Evolutionary conservation across 2,113 vertebrate genomes (phyloP), one percentile per base, ranked within the genome.

Genomic region (Gobio gobio): DNA sequence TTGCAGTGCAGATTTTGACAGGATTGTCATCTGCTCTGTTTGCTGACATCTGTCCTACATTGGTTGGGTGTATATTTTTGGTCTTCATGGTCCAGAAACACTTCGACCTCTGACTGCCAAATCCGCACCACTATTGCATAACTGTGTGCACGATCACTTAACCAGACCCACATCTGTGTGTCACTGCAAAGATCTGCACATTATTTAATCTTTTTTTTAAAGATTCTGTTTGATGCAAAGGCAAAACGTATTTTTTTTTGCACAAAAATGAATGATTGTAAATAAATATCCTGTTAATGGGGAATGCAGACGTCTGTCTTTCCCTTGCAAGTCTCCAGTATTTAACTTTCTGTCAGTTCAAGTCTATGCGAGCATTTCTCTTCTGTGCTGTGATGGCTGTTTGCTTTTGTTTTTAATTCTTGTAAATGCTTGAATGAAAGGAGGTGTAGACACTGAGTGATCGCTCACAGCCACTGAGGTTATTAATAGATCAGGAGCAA

Each of bases 401-500:
- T 83, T 85, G 85, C 85, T 89, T 86, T 86, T 83, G 70, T 89
- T 86, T 86, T 78, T 82, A 78, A 86, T 88, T 88, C 82, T 43
- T 59, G 78, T 76, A 73, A 64, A 59, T 85, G 83, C 85, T 49
- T 33, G 63, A 88, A 66, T 75, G 83, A 80, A 84, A 84, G 78
- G 59, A 49, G 88, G 83, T 88, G 83, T 82, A 90, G 85, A 88
- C 75, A 87, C 85, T 81, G 80, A 63, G 59, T 87, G 89, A 89
- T 92, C 85, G 58, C 76, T 63, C 40, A 91, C 81, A 83, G 82
- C 73, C 87, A 84, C 88, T 47, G 43, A 70, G 40, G 54, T 91
- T 94, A 93, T 94, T 94, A 93, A 91, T 93, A 92, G 93, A 91
- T 85, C 70, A 58, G 92, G 88, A 91, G 91, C 85, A 93, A 94